Percentiles rank a stretch among this genome's conserved stretches.
Conservation (phyloP, 2,797 vertebrate species). For the Knipowitschia caucasica region DNA sequence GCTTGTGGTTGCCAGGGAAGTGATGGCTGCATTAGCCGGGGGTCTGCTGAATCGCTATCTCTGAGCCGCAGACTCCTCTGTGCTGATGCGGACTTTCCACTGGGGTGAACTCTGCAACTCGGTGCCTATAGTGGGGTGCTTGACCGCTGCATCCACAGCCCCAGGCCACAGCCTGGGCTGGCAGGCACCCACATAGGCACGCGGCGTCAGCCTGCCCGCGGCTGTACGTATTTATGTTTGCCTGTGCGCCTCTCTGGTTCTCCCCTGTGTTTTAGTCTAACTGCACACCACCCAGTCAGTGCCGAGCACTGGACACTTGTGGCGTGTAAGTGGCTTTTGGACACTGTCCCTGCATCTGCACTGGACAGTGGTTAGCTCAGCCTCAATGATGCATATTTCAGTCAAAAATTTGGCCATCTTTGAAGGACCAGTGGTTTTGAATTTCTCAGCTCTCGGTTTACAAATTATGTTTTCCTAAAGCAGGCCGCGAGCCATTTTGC, state of each 20-base stretch:
- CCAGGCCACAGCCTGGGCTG: conserved; percentile 51
- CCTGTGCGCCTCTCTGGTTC: conserved; percentile 53
- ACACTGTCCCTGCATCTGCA: conserved; percentile 17
- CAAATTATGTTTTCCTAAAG: conserved; percentile 34
- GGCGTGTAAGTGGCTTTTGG: conserved; percentile 34
- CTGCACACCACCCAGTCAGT: conserved; percentile 33
- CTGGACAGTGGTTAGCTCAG: conserved; percentile 24
- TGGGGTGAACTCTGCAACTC: conserved; percentile 53
- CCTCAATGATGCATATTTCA: conserved; percentile 25
- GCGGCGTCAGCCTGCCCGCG: conserved; percentile 60
- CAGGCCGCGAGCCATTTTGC: conserved; percentile 29
- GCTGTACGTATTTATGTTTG: conserved; percentile 64
- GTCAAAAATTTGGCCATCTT: conserved; percentile 26
- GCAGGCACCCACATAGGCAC: conserved; percentile 56
- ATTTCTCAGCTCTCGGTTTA: conserved; percentile 37
- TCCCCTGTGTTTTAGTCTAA: conserved; percentile 35
- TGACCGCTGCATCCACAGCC: conserved; percentile 24
- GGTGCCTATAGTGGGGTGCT: conserved; percentile 35
- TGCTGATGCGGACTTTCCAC: conserved; percentile 73
- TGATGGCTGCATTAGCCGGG: conserved; percentile 51
- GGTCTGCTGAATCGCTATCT: conserved; percentile 52
- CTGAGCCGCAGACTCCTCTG: conserved; percentile 36
- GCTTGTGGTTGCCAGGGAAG: conserved; percentile 66
- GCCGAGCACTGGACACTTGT: conserved; percentile 23
- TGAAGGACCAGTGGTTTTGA: conserved; percentile 29